These are phyloP conservation scores for Zygothrica quintamaculata DNA, from an alignment of 2,888 invertebrate species.

Conservation along the genomic window DNA sequence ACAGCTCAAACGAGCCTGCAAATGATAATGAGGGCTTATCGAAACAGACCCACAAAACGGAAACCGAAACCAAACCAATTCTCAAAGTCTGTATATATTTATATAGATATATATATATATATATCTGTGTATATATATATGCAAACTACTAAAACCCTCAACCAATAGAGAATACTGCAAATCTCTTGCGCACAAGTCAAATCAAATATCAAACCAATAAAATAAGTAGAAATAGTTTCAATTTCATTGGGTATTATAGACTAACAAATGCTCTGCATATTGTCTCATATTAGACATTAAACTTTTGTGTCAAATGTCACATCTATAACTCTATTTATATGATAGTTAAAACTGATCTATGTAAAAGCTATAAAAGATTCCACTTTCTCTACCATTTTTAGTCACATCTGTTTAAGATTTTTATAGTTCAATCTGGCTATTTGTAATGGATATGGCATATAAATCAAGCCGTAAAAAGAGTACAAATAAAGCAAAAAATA, in stretches of 20 bases:
- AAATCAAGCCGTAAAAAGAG: conserved; percentile 3
- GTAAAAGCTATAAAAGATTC: too few relatives aligned
- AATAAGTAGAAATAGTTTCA: too few relatives aligned
- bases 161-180: background rate
- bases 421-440: background rate
- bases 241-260: background rate
- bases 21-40: conserved; percentile 79
- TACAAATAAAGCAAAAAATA: conserved; percentile 5
- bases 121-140: too few relatives aligned
- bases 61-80: conserved; percentile 16
- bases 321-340: too few relatives aligned
- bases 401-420: too few relatives aligned
- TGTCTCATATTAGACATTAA: too few relatives aligned
- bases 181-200: background rate
- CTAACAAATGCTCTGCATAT: too few relatives aligned
- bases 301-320: too few relatives aligned
- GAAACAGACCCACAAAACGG: conserved; percentile 27
- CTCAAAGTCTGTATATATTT: background rate
- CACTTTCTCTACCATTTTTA: too few relatives aligned
- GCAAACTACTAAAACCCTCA: background rate
- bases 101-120: too few relatives aligned
- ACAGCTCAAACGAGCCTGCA: conserved; percentile 36
- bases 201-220: conserved; percentile 17
- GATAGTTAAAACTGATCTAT: too few relatives aligned
- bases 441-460: conserved; percentile 7